Evolutionary conservation across 2,888 invertebrate genomes (phyloP).

Genomic region (Cosmopolites sordidus): DNA sequence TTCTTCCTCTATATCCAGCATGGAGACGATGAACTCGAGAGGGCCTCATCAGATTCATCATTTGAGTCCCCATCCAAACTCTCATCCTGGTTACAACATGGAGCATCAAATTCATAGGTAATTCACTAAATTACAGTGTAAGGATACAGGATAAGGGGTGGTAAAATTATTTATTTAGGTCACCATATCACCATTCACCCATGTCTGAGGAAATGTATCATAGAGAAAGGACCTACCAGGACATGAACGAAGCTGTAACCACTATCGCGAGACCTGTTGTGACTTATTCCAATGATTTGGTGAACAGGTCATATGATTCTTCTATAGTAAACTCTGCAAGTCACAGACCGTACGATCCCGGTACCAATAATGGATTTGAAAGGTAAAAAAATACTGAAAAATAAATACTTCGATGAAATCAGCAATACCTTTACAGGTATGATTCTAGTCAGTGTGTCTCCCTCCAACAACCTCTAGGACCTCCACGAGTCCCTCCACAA

Average conservation of each 20-base stretch:
- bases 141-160: neutral
- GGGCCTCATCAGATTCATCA: constrained; percentile 50
- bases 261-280: constrained; percentile 55
- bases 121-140: no score
- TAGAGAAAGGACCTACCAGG: constrained; percentile 54
- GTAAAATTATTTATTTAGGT: constrained; percentile 30
- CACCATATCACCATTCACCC: constrained; percentile 63
- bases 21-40: constrained; percentile 58
- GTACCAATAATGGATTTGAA: constrained; percentile 34
- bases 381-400: constrained; percentile 20
- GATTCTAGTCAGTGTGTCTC: constrained; percentile 51
- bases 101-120: constrained; percentile 49
- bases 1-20: constrained; percentile 64
- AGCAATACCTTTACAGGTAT: constrained; percentile 61
- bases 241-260: constrained; percentile 60
- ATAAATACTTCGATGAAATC: neutral
- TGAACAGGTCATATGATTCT: constrained; percentile 50
- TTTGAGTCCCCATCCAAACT: constrained; percentile 52
- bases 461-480: constrained; percentile 49
- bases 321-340: constrained; percentile 51
- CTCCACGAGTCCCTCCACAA: constrained; percentile 50
- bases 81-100: constrained; percentile 52
- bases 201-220: constrained; percentile 53
- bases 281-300: constrained; percentile 56
- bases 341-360: constrained; percentile 59